Conservation (phyloP, 1,140 invertebrate genomes). For the Cecropterus lyciades region DNA sequence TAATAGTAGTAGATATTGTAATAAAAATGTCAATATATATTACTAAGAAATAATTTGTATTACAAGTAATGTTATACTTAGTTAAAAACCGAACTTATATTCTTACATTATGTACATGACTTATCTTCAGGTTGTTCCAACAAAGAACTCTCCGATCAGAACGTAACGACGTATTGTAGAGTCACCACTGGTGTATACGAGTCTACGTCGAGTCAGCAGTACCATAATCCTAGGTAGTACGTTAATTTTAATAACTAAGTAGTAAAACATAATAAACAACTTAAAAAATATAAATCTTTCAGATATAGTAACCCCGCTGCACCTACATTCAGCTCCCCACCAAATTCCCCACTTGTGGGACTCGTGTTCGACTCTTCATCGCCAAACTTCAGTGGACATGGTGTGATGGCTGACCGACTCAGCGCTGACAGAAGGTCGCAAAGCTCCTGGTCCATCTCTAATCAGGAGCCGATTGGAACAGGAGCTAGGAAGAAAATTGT, state of each 20-base stretch:
- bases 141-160: conserved; percentile 64
- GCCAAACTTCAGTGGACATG: conserved; percentile 59
- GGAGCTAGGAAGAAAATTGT: conserved; percentile 79
- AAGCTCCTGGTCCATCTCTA: conserved; percentile 68
- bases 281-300: conserved; percentile 44
- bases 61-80: neutral
- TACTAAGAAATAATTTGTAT: neutral
- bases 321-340: conserved; percentile 75
- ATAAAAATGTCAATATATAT: no score
- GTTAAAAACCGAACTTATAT: neutral
- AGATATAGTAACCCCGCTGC: conserved; percentile 68
- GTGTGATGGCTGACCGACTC: conserved; percentile 60
- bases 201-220: conserved; percentile 60
- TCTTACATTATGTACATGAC: neutral
- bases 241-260: neutral
- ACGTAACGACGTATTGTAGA: conserved; percentile 63
- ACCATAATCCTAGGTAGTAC: conserved; percentile 62
- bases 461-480: conserved; percentile 76
- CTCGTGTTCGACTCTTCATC: conserved; percentile 71
- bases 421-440: conserved; percentile 63
- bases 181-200: conserved; percentile 64
- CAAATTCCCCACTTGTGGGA: conserved; percentile 73
- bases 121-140: conserved; percentile 53
- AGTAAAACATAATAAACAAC: neutral
- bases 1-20: no score